Base-by-base conservation (phyloP, 2,113 vertebrate species). In the Chelonoidis abingdonii region DNA sequence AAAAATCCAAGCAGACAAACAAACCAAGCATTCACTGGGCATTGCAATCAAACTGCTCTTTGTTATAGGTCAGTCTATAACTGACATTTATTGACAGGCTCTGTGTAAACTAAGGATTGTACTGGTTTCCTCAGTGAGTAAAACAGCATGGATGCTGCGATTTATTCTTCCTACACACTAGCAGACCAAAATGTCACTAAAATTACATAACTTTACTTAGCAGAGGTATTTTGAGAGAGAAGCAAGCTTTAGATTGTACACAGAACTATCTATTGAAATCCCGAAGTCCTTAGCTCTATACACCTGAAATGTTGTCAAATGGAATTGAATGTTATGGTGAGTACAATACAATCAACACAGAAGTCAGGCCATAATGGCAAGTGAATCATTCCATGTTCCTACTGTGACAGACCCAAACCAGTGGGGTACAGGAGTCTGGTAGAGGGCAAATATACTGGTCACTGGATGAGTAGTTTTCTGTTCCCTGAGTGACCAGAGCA, bases 151-250 rank as follows among this genome's bases (percentile, higher is more conserved):
- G 27, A 25, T 80, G 82, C 91, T 86, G 59, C 88, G 93, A 93
- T 97, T 94, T 93, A 87, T 96, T 94, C 88, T 87, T 41, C 85
- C 82, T 93, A 38, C 41, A 3, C 53, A 65, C 35, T 22, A 93
- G 84, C 88, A 89, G 19, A 79, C 80, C 94, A 92, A 14, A 96
- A 93, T 96, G 87, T 80, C 94, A 52, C 80, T 94, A 57, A 87
- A 93, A 69, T 95, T 96, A 86, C 0, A 4, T 41, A 79, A 53
- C 90, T 93, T 89, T 85, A 84, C 72, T 94, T 86, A 89, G 41
- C 84, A 86, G 56, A 29, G 81, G 88, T 87, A 47, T 96, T 89
- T 93, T 49, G 44, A 80, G 81, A 82, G 38, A 57, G 87, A 17
- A 95, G 72, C 0, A 54, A 53, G 49, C 4, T 13, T n/a, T 16